phyloP scores from a whole-genome alignment of 2,797 vertebrate species.

The Acanthurus leucopareius region DNA sequence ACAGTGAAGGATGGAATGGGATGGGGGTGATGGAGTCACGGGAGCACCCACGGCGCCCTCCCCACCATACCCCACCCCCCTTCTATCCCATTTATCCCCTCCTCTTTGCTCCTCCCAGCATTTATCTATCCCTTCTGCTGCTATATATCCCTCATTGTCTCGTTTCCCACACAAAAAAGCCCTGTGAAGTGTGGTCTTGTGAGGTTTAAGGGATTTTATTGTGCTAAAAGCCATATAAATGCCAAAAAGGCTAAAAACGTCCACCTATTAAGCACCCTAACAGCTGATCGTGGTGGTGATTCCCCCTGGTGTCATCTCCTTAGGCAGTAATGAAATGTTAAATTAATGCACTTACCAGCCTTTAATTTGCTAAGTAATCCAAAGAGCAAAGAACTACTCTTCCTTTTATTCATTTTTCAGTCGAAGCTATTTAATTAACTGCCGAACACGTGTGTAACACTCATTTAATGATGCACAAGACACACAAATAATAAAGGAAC shows the following conservation, averaged over 20 bases:
- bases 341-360: constrained; percentile 25
- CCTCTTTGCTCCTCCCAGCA: constrained; percentile 37
- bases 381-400: constrained; percentile 1
- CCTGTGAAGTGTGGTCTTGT: constrained; percentile 33
- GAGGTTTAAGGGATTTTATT: constrained; percentile 53
- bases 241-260: constrained; percentile 22
- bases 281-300: constrained; percentile 11
- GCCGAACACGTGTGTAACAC: constrained; percentile 7
- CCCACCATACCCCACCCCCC: not conserved
- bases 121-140: constrained; percentile 43
- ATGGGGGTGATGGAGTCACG: constrained; percentile 47
- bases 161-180: constrained; percentile 57
- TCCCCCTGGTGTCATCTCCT: constrained; percentile 26
- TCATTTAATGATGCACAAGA: constrained; percentile 34
- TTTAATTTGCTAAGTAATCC: constrained; percentile 57
- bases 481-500: constrained; percentile 23
- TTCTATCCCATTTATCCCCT: constrained; percentile 13
- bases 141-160: constrained; percentile 69
- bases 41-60: constrained; percentile 38
- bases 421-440: constrained; percentile 31
- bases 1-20: constrained; percentile 62
- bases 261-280: constrained; percentile 33
- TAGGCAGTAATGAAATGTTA: constrained; percentile 35
- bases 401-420: constrained; percentile 18
- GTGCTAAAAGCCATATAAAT: constrained; percentile 59